Base-by-base conservation (phyloP, 2,113 vertebrate species). In the Castor canadensis region DNA sequence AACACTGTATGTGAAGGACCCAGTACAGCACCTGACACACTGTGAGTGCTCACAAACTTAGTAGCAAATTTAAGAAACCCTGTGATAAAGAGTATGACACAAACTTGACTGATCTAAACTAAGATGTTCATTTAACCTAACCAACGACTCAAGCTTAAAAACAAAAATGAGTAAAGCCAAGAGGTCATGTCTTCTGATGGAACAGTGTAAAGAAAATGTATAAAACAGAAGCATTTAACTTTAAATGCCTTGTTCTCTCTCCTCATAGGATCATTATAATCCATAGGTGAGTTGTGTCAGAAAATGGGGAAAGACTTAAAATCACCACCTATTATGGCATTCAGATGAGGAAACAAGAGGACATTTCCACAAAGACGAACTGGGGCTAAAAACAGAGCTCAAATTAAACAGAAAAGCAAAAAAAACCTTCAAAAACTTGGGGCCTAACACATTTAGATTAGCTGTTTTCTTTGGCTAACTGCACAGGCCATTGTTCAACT, bases 81-180 rank as follows among this genome's bases (percentile, higher is more conserved):
- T 1, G n/a, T 6, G 35, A 92, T 38, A 40, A 88, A 82, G 5
- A 75, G 0, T 45, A 15, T 47, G 66, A 81, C 92, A 52, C 6
- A 26, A 89, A 89, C 49, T 88, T 76, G 22, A 87, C 20, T 80
- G 77, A 87, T 24, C 69, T 93, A 54, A 91, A 79, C 28, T 71
- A 82, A 66, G 89, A 93, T 91, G 58, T 80, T 96, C 80, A 45
- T 75, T 83, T 87, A 72, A 30, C 54, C 71, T 72, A 95, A 71
- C 69, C 5, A 83, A 88, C 32, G 58, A 38, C 35, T 91, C 91
- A 87, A 58, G 38, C 64, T 88, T 91, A 95, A 92, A 96, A 96
- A 93, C 84, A 71, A 79, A 92, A 89, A 77, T 52, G 47, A 89
- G 54, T 71, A 89, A 89, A 96, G 87, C 58, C 60, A 95, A 83